These are phyloP conservation scores for Actinopyga echinites DNA, from an alignment of 53 echinoderm and acorn worm species.

Conservation along the genomic window DNA sequence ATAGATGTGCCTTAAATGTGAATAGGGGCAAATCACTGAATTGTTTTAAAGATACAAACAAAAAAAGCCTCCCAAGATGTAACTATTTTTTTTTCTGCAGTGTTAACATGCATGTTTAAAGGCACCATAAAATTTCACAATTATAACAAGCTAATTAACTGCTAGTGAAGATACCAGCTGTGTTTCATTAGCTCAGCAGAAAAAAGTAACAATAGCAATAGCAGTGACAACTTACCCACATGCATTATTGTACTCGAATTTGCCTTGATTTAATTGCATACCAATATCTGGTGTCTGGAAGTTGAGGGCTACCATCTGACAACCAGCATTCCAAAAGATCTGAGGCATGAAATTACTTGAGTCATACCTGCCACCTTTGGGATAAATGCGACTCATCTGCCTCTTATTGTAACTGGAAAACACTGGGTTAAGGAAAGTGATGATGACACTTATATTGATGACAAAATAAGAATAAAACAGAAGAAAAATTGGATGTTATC, in stretches of 20 bases:
- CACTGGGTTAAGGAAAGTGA: slow-evolving; percentile 52
- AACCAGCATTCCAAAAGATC: slow-evolving; percentile 99
- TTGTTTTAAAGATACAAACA: too few species aligned
- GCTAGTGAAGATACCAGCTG: too few species aligned
- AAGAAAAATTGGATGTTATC: too few species aligned
- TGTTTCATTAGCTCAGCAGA: too few species aligned
- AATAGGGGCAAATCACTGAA: too few species aligned
- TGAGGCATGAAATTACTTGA: slow-evolving; percentile 99
- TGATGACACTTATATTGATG: neutral
- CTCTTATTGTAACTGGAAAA: slow-evolving; percentile 94
- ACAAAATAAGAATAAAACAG: neutral
- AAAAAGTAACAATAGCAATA: too few species aligned
- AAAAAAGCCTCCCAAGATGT: too few species aligned
- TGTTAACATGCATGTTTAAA: too few species aligned
- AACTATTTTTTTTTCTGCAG: too few species aligned
- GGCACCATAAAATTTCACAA: too few species aligned
- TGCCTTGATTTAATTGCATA: slow-evolving; percentile 99
- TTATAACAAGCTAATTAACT: too few species aligned
- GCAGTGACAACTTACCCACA: slow-evolving; percentile 81
- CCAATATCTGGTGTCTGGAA: slow-evolving; percentile 98
- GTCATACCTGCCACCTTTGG: slow-evolving; percentile 95
- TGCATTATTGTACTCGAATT: slow-evolving; percentile 98
- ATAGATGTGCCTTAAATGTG: too few species aligned
- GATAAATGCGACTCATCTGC: slow-evolving; percentile 97
- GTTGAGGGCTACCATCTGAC: slow-evolving; percentile 99